phyloP scores from a whole-genome alignment of 2,797 vertebrate species.

The Falco peregrinus region DNA sequence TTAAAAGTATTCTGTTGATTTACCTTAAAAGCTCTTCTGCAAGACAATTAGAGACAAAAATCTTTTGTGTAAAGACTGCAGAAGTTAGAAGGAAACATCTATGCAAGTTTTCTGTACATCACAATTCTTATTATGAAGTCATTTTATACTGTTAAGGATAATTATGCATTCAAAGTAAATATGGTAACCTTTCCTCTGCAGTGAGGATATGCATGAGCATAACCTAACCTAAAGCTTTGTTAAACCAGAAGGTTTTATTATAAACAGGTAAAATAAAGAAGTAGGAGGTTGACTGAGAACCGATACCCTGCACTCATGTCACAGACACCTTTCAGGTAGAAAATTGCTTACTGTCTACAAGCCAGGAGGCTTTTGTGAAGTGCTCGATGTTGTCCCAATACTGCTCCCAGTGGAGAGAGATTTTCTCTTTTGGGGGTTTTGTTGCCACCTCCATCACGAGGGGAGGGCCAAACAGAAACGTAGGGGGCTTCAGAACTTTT shows the following conservation, averaged over 20 bases:
- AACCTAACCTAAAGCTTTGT: background rate
- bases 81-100: background rate
- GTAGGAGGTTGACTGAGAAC: background rate
- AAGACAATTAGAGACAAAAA: background rate
- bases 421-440: background rate
- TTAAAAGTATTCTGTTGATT: background rate
- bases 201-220: background rate
- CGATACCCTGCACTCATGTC: background rate
- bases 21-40: background rate
- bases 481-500: background rate
- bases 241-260: background rate
- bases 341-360: background rate
- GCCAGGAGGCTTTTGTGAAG: background rate
- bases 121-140: background rate
- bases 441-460: background rate
- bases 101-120: background rate
- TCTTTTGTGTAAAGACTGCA: background rate
- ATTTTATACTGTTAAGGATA: background rate
- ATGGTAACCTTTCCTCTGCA: background rate
- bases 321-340: background rate
- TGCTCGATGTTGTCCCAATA: background rate
- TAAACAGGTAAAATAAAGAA: background rate
- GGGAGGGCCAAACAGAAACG: background rate
- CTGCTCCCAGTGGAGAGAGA: background rate
- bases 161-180: background rate